phyloP scores from a whole-genome alignment of 2,797 vertebrate genomes.

The Microhierax caerulescens region DNA sequence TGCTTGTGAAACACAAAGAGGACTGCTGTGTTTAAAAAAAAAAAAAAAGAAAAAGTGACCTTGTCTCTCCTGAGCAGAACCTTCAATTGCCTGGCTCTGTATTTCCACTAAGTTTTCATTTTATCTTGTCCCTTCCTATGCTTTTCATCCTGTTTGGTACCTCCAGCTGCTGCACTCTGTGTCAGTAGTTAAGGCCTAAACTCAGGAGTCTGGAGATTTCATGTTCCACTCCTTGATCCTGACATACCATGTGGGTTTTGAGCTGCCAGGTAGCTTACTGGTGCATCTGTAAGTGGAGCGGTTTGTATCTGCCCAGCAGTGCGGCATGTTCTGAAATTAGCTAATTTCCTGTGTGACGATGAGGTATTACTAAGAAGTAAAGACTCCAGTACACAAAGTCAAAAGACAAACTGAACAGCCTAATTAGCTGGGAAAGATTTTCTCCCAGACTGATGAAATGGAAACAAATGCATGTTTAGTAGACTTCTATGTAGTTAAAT shows the following conservation, averaged over 20 bases:
- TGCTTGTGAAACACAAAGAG: neutral
- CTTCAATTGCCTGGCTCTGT: neutral
- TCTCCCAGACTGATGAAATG: neutral
- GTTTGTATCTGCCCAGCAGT: neutral
- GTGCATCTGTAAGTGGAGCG: neutral
- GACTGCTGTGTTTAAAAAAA: neutral
- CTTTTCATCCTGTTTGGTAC: neutral
- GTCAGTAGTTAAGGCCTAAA: neutral
- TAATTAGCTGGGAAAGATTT: neutral
- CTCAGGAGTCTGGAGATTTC: neutral
- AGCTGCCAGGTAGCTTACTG: neutral
- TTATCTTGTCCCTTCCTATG: neutral
- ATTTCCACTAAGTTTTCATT: neutral
- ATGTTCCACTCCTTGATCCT: neutral
- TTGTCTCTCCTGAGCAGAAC: neutral
- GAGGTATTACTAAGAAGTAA: neutral
- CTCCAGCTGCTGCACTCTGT: neutral
- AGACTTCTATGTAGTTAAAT: neutral
- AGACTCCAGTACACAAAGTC: neutral
- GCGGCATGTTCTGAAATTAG: neutral
- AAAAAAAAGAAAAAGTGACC: neutral
- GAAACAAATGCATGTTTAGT: neutral
- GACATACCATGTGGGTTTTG: neutral
- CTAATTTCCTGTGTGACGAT: neutral
- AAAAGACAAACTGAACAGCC: neutral